phyloP scores from a whole-genome alignment of 2,113 vertebrate genomes.

The Parotia lawesii region DNA sequence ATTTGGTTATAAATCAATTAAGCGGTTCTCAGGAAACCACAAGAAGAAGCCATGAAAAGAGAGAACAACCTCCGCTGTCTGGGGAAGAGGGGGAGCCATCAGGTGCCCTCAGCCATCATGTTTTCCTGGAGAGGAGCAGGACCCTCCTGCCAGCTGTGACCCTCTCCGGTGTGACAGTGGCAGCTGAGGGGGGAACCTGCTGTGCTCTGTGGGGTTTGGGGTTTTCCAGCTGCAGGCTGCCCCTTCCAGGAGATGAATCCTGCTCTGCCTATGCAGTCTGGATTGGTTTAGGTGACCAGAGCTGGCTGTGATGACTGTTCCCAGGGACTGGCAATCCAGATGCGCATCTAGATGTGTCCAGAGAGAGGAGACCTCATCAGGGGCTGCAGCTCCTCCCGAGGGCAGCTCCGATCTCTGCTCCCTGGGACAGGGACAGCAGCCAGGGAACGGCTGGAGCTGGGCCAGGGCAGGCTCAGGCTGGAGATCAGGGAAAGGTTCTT shows the following conservation, averaged over 20 bases:
- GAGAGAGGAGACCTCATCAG: not conserved
- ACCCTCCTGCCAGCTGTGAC: accelerated
- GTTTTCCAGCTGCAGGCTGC: not conserved
- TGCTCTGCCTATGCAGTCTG: not conserved
- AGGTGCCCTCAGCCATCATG: not conserved
- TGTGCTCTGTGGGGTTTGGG: not conserved
- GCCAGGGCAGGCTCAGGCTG: not conserved
- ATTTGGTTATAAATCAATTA: conserved; percentile 57
- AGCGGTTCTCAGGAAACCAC: not conserved
- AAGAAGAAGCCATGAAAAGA: not conserved
- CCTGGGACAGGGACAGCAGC: accelerated
- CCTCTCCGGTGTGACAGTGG: not conserved
- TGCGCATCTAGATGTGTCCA: not conserved
- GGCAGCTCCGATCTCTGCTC: accelerated
- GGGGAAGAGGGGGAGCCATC: not conserved
- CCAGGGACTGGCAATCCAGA: not conserved
- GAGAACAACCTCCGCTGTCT: not conserved
- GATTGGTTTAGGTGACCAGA: not conserved
- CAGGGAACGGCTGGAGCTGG: not conserved
- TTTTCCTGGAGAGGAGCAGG: not conserved
- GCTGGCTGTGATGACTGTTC: not conserved
- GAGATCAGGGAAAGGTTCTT: not conserved
- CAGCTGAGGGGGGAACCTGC: accelerated
- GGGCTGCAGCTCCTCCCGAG: not conserved
- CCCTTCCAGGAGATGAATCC: not conserved